Evolutionary conservation across 1,140 invertebrate genomes (phyloP).

Genomic region (Dreissena polymorpha): DNA sequence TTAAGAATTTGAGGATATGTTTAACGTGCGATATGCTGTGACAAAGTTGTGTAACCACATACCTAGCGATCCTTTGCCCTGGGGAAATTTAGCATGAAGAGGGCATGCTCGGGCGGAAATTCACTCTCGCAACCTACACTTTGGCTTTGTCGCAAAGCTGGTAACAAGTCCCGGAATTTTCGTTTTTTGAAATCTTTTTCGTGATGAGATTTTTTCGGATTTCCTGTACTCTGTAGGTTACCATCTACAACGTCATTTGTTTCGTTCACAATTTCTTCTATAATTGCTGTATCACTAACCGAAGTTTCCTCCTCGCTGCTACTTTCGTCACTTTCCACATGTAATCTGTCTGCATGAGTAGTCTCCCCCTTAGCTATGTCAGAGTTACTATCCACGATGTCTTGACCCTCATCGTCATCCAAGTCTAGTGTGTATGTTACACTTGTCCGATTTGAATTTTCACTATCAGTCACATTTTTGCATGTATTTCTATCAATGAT

Average conservation of each 20-base stretch:
- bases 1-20: too few species aligned
- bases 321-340: neutral
- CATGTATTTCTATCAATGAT: neutral
- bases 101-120: constrained; percentile 3
- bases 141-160: constrained; percentile 28
- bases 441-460: neutral
- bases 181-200: constrained; percentile 9
- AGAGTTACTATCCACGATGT: constrained; percentile 7
- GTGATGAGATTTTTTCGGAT: neutral
- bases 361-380: neutral
- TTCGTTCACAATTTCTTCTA: neutral
- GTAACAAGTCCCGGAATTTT: constrained; percentile 18
- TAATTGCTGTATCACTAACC: constrained; percentile 5
- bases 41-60: too few species aligned
- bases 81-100: constrained; percentile 6
- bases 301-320: constrained; percentile 7
- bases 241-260: neutral
- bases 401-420: constrained; percentile 30
- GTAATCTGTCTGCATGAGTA: neutral
- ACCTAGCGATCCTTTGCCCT: too few species aligned
- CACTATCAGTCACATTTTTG: neutral
- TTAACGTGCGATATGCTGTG: too few species aligned
- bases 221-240: neutral
- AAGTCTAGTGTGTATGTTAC: neutral
- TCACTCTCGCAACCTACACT: constrained; percentile 45